phyloP scores from a whole-genome alignment of 2,113 vertebrate genomes.

The Urocynchramus pylzowi region DNA sequence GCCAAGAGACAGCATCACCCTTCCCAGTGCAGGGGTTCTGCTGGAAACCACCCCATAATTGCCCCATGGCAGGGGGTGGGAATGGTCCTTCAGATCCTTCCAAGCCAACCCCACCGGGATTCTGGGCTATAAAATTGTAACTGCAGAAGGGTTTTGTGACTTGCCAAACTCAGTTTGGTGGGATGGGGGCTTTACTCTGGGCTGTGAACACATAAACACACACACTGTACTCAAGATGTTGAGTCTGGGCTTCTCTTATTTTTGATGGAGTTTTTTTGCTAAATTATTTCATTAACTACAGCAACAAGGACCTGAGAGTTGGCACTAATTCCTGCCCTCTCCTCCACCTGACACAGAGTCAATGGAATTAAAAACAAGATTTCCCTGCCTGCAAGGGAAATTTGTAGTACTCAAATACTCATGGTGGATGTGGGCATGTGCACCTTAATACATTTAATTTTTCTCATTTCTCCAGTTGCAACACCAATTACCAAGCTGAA shows the following conservation, averaged over 20 bases:
- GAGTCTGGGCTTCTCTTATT: neutral
- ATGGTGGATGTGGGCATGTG: neutral
- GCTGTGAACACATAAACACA: neutral
- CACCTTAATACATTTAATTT: neutral
- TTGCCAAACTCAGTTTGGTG: neutral
- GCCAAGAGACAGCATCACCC: neutral
- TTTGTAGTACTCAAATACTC: neutral
- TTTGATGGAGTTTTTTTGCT: neutral
- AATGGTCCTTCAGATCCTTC: too few relatives aligned
- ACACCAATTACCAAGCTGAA: neutral
- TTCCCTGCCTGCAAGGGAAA: neutral
- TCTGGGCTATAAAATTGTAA: rapidly evolving
- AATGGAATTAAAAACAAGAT: neutral
- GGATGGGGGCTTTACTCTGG: neutral
- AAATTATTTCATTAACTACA: neutral
- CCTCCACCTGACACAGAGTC: neutral
- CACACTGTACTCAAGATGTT: neutral
- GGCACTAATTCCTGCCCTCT: neutral
- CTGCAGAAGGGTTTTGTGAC: neutral
- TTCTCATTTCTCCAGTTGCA: neutral
- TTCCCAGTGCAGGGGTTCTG: neutral
- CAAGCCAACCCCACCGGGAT: neutral
- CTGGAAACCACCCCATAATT: rapidly evolving
- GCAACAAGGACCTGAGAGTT: neutral
- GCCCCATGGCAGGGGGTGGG: neutral